Evolutionary conservation across 2,113 vertebrate species (phyloP), one percentile per base, ranked within the genome.

Genomic region (Megaptera novaeangliae): DNA sequence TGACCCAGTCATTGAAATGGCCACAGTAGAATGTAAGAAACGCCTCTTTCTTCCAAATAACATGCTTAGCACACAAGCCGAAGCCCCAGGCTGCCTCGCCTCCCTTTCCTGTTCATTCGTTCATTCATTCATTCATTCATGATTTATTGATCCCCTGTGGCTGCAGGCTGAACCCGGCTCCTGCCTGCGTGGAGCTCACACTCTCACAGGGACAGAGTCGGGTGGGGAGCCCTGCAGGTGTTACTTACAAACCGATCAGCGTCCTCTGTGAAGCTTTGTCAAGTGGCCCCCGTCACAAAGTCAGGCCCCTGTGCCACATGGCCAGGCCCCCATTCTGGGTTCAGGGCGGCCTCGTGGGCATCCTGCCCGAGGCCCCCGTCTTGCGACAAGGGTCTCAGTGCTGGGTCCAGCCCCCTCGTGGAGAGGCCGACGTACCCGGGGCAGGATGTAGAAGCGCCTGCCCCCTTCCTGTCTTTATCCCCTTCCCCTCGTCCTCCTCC

Each of bases 61-160:
- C 2, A 0, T 8, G 29, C 61, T 64, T 2, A 4, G 61, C 2
- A 13, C 3, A 0, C 0, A 0, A 18, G 29, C 49, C 25, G 1
- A 10, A 25, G 34, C 29, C 75, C n/a, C 13, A 14, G 68, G 61
- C n/a, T 14, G 0, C 27, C 20, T 68, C 1, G 0, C 44, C 36
- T 55, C 83, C 13, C n/a, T 44, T 34, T 7, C 6, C 10, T 57
- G 3, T 57, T 8, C 41, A 29, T 20, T 31, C 63, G 2, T 23
- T 34, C 5, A 1, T 36, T 36, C 49, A 0, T n/a, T 36, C 0
- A 1, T 15, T 27, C 2, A 0, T 34, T 66, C 1, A 0, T 29
- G 34, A 34, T 29, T 44, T 64, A 2, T 34, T 2, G 87, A 10
- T 13, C 46, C 15, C 7, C 25, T 34, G 29, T 12, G 34, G 63